These are phyloP conservation scores for Nebria ingens DNA, from an alignment of 1,140 invertebrate genomes.

Conservation along the genomic window DNA sequence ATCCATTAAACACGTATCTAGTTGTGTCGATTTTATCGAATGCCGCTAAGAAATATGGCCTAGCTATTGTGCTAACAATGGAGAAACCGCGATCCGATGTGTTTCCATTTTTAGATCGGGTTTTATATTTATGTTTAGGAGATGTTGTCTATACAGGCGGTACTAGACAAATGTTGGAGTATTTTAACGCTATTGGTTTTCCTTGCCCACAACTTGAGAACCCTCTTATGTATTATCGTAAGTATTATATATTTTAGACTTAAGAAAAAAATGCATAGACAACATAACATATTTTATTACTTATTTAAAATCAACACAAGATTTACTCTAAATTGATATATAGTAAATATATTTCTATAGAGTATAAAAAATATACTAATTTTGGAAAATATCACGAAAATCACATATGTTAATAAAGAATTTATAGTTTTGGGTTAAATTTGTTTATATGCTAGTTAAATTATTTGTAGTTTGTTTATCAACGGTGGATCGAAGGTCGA, in stretches of 20 bases:
- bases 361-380: too few species aligned
- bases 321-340: too few species aligned
- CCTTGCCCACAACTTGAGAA: constrained; percentile 88
- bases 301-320: too few species aligned
- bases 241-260: too few species aligned
- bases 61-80: constrained; percentile 81
- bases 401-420: too few species aligned
- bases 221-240: constrained; percentile 87
- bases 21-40: constrained; percentile 87
- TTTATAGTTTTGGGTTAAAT: too few species aligned
- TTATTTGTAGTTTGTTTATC: constrained; percentile 77
- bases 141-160: constrained; percentile 86
- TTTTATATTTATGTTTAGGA: constrained; percentile 74
- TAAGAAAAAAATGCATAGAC: too few species aligned
- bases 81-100: constrained; percentile 89
- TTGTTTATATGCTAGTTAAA: too few species aligned
- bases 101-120: constrained; percentile 79
- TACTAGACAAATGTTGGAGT: constrained; percentile 80
- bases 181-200: constrained; percentile 84
- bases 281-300: too few species aligned
- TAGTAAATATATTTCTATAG: too few species aligned
- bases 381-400: too few species aligned
- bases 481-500: constrained; percentile 77
- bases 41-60: constrained; percentile 80
- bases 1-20: constrained; percentile 84